Percentiles rank a stretch among this genome's conserved stretches.
These are phyloP conservation scores for Macaria liturata DNA, from an alignment of 2,888 invertebrate species.

Conservation along the genomic window DNA sequence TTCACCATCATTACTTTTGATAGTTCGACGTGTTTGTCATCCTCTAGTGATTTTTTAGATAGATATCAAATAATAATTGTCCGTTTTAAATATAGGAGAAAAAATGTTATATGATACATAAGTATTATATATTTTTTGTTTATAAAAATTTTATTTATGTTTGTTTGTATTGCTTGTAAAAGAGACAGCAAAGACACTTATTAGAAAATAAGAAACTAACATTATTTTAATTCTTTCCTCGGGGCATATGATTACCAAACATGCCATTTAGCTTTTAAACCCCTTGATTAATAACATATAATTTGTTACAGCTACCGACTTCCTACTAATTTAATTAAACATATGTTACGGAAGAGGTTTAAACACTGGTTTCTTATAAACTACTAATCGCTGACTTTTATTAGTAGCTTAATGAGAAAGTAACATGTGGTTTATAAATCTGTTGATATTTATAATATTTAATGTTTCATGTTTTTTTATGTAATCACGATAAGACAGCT, in stretches of 20 bases:
- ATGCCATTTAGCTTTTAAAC: constrained; percentile 10
- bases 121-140: too few species aligned
- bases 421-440: constrained; percentile 5
- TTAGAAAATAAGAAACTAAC: background rate
- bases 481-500: too few species aligned
- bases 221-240: constrained; percentile 10
- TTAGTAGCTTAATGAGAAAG: constrained; percentile 20
- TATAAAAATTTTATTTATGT: too few species aligned
- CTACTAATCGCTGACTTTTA: constrained; percentile 21
- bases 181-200: too few species aligned
- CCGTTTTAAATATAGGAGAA: too few species aligned
- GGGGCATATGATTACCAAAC: constrained; percentile 4
- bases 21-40: background rate
- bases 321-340: constrained; percentile 20
- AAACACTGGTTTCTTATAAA: constrained; percentile 18
- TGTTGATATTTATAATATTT: too few species aligned
- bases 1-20: too few species aligned
- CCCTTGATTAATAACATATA: constrained; percentile 25
- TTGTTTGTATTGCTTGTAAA: too few species aligned
- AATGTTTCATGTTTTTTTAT: too few species aligned
- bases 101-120: too few species aligned
- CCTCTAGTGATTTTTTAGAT: background rate
- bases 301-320: constrained; percentile 25
- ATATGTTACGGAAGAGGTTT: constrained; percentile 27
- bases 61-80: too few species aligned